A percentile compares a stretch with the other conserved stretches of the same genome.
Evolutionary conservation across 2,888 invertebrate species (phyloP).

Genomic region (Zelleria hepariella): DNA sequence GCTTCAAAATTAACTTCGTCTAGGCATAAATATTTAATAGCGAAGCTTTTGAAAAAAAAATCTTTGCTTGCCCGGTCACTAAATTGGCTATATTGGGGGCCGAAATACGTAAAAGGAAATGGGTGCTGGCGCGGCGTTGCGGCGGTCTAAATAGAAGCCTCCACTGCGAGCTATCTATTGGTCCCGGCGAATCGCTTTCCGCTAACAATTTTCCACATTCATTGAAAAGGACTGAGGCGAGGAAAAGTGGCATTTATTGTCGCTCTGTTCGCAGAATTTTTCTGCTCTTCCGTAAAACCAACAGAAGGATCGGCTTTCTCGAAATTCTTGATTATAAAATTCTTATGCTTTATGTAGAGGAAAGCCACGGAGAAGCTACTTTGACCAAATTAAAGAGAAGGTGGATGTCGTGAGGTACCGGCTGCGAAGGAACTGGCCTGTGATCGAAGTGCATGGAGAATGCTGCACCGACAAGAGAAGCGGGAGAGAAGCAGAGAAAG

Average conservation of each 20-base stretch:
- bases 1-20: not conserved
- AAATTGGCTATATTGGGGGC: slow-evolving; percentile 28
- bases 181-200: slow-evolving; percentile 3
- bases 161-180: slow-evolving; percentile 12
- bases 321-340: too few species aligned
- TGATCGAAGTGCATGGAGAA: too few species aligned
- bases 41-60: slow-evolving; percentile 18
- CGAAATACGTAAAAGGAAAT: slow-evolving; percentile 23
- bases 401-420: too few species aligned
- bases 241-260: slow-evolving; percentile 1
- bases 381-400: too few species aligned
- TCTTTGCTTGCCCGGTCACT: slow-evolving; percentile 15
- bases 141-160: not conserved
- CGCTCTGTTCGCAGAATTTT: not conserved
- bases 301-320: not conserved
- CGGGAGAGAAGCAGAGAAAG: too few species aligned
- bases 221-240: not conserved
- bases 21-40: slow-evolving; percentile 24
- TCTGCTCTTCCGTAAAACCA: not conserved
- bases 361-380: too few species aligned
- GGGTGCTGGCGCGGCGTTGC: slow-evolving; percentile 7
- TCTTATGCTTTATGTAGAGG: too few species aligned
- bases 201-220: slow-evolving; percentile 9
- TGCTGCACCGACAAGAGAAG: too few species aligned
- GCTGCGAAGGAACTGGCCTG: too few species aligned